These are phyloP conservation scores for Anoplolepis gracilipes DNA, from an alignment of 1,140 invertebrate species.

Conservation along the genomic window DNA sequence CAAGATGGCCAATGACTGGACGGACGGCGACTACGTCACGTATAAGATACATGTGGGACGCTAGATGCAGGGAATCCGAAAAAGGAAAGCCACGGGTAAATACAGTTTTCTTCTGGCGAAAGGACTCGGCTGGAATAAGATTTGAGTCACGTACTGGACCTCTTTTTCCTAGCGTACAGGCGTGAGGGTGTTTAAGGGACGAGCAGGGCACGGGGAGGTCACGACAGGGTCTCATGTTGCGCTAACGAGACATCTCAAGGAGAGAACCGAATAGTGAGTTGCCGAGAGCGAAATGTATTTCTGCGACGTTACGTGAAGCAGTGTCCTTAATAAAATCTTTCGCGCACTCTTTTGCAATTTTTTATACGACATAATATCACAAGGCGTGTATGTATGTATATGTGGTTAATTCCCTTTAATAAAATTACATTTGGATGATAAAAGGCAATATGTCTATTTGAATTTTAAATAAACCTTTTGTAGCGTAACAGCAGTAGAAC, in stretches of 20 bases:
- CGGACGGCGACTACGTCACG: conserved; percentile 54
- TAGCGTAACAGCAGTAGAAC: not conserved
- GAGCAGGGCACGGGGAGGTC: conserved; percentile 40
- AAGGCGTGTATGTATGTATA: not conserved
- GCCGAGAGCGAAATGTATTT: conserved; percentile 49
- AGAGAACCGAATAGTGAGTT: conserved; percentile 74
- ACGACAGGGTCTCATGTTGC: conserved; percentile 76
- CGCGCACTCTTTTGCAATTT: conserved; percentile 35
- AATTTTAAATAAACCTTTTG: not conserved
- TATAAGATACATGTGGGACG: conserved; percentile 44
- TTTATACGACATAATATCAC: conserved; percentile 4
- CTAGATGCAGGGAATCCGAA: conserved; percentile 50
- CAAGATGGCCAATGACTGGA: conserved; percentile 41
- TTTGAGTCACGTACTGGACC: conserved; percentile 84
- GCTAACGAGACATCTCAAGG: conserved; percentile 79
- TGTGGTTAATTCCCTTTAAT: conserved; percentile 28
- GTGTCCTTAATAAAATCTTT: conserved; percentile 46
- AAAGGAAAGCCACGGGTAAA: conserved; percentile 66
- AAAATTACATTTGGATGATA: not conserved
- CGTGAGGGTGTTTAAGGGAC: conserved; percentile 38
- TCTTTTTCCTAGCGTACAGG: conserved; percentile 66
- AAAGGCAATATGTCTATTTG: not conserved
- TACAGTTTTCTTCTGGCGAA: conserved; percentile 72
- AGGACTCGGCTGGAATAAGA: conserved; percentile 77
- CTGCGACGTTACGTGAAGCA: conserved; percentile 47